Evolutionary conservation across 2,797 vertebrate genomes (phyloP).

Genomic region (Acropternis orthonyx): DNA sequence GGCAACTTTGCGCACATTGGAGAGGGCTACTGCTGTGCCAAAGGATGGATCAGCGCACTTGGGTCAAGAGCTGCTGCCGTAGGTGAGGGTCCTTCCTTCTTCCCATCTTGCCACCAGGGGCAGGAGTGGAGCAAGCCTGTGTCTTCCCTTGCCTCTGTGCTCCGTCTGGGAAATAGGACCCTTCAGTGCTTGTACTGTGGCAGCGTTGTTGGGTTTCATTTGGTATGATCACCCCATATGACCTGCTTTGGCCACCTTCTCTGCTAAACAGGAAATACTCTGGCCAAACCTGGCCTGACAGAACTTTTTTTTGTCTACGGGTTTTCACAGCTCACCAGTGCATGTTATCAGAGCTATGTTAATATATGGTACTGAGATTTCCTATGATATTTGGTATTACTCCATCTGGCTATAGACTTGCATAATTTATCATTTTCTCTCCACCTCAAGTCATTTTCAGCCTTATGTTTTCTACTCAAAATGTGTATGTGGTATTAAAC

Average conservation of each 20-base stretch:
- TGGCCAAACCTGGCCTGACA: not conserved
- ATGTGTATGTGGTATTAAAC: not conserved
- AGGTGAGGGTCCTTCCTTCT: not conserved
- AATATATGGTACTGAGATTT: not conserved
- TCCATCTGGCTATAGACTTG: not conserved
- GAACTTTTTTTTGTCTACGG: not conserved
- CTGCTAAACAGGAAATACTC: not conserved
- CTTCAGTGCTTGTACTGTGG: not conserved
- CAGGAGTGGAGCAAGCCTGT: not conserved
- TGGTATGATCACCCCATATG: too few relatives aligned
- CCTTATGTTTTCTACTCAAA: not conserved
- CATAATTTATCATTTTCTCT: not conserved
- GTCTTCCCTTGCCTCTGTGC: not conserved
- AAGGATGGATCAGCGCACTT: not conserved
- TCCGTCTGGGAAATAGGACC: not conserved
- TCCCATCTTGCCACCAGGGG: not conserved
- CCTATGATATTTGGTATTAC: not conserved
- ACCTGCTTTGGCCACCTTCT: not conserved
- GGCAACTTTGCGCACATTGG: not conserved
- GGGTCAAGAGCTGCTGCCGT: not conserved
- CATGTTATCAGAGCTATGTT: not conserved
- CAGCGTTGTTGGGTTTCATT: not conserved
- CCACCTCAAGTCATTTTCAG: not conserved
- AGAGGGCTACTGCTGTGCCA: rapidly evolving
- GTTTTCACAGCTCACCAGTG: not conserved